phyloP scores from a whole-genome alignment of 2,888 invertebrate species.

The Spodoptera exigua region DNA sequence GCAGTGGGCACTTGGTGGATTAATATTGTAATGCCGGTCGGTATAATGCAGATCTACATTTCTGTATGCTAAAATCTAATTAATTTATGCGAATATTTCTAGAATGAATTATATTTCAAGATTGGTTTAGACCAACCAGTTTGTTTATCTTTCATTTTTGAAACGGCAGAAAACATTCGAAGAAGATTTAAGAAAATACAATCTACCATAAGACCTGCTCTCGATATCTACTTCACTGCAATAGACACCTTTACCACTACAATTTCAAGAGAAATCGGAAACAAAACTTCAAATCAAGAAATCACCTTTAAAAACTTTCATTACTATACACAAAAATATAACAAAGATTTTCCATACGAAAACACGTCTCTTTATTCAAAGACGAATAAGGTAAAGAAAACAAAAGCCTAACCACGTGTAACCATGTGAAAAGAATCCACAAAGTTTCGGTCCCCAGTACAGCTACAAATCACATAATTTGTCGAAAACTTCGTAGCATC shows the following conservation, averaged over 20 bases:
- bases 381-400: constrained; percentile 1
- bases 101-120: too few relatives aligned
- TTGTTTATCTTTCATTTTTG: too few relatives aligned
- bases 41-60: background rate
- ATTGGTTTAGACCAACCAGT: too few relatives aligned
- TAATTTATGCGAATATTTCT: background rate
- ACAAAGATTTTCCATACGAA: too few relatives aligned
- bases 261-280: too few relatives aligned
- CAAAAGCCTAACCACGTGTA: constrained; percentile 2
- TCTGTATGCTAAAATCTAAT: background rate
- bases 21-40: constrained; percentile 6
- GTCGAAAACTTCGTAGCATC: constrained; percentile 52
- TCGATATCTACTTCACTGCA: too few relatives aligned
- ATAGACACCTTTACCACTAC: too few relatives aligned
- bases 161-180: too few relatives aligned
- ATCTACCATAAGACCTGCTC: too few relatives aligned
- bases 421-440: constrained; percentile 26
- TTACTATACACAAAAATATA: too few relatives aligned
- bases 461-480: constrained; percentile 55
- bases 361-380: too few relatives aligned
- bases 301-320: background rate
- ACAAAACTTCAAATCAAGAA: background rate
- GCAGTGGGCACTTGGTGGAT: constrained; percentile 1
- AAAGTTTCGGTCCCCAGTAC: constrained; percentile 27
- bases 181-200: too few relatives aligned